Percentiles rank a stretch among this genome's conserved stretches.
Evolutionary conservation across 1,140 invertebrate species (phyloP).

Genomic region (Drosophila navojoa): DNA sequence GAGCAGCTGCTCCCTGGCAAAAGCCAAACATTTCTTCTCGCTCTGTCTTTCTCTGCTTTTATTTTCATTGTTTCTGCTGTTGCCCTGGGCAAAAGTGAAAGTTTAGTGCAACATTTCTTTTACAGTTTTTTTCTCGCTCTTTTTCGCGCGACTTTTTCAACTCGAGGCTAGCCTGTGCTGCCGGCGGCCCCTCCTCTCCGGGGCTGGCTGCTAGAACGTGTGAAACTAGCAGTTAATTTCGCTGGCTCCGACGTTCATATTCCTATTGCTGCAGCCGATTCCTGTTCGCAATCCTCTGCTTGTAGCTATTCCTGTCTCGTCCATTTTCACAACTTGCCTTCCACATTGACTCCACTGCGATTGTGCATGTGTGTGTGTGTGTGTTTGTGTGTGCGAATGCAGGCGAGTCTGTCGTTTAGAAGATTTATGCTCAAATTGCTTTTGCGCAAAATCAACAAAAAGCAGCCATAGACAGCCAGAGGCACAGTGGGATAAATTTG

Average conservation of each 20-base stretch:
- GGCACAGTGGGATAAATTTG: conserved; percentile 36
- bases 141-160: conserved; percentile 5
- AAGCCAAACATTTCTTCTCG: conserved; percentile 45
- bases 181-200: conserved; percentile 21
- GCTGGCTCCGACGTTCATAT: conserved; percentile 52
- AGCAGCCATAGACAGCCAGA: conserved; percentile 13
- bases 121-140: conserved; percentile 16
- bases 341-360: conserved; percentile 10
- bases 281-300: conserved; percentile 45
- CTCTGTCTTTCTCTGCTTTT: conserved; percentile 17
- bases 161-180: not conserved
- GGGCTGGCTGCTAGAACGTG: conserved; percentile 64
- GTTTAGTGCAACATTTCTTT: conserved; percentile 78
- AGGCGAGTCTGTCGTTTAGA: conserved; percentile 73
- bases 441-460: conserved; percentile 79
- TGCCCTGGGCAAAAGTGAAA: conserved; percentile 65
- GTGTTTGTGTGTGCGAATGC: conserved; percentile 25
- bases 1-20: conserved; percentile 60
- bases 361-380: too few relatives aligned
- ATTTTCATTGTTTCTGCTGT: conserved; percentile 45
- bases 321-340: conserved; percentile 54
- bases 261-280: conserved; percentile 22
- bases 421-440: conserved; percentile 80
- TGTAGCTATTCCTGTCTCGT: conserved; percentile 37
- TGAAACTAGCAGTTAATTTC: conserved; percentile 78